Percentiles rank a stretch among this genome's conserved stretches.
Evolutionary conservation across 2,797 vertebrate genomes (phyloP).

Genomic region (Eremophila alpestris): DNA sequence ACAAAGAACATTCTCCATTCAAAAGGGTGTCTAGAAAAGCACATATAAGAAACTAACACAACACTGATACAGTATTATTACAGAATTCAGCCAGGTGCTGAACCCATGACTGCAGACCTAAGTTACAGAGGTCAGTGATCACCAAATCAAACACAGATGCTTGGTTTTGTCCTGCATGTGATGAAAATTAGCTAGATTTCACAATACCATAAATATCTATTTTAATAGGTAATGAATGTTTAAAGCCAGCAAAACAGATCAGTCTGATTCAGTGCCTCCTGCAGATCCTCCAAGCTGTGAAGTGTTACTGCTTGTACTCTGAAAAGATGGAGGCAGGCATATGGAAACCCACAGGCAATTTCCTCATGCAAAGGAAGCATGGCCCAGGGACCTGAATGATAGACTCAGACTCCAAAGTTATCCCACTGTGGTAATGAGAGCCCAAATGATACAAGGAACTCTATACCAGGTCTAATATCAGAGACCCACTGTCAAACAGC

Average conservation of each 20-base stretch:
- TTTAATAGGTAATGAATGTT: neutral
- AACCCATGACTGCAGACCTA: neutral
- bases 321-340: neutral
- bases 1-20: neutral
- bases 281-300: neutral
- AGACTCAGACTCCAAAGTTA: neutral
- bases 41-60: neutral
- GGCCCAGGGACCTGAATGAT: neutral
- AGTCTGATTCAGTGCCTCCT: neutral
- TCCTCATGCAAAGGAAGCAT: neutral
- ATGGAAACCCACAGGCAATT: neutral
- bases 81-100: neutral
- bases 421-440: neutral
- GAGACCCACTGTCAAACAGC: neutral
- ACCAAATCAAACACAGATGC: constrained; percentile 5
- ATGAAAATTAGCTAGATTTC: neutral
- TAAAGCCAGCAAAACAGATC: neutral
- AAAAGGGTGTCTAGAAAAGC: neutral
- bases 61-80: neutral
- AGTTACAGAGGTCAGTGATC: neutral
- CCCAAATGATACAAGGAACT: neutral
- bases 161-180: neutral
- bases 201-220: neutral
- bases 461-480: neutral
- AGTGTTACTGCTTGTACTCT: neutral